Base-by-base conservation (phyloP, 2,888 invertebrate genomes). In the Drosophila leonis region DNA sequence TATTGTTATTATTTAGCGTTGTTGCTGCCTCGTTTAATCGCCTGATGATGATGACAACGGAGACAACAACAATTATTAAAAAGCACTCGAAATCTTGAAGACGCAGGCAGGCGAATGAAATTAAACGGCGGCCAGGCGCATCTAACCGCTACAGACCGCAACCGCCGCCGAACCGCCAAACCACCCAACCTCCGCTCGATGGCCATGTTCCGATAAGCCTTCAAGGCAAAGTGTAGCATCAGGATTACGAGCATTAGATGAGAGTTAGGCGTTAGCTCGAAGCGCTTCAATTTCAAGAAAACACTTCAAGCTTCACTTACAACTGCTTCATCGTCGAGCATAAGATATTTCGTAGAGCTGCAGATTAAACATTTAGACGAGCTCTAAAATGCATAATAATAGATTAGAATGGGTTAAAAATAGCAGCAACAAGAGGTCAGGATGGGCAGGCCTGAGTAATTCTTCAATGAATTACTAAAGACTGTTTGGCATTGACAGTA, bases 1-100 rank as follows among this genome's bases (percentile, higher is more conserved):
- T 64, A 62, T 56, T 66, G 72, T 65, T 72, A 65, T 57, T 68
- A 54, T 54, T 54, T 54, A 27, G 54, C 37, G 63, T 52, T 80
- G 81, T 72, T 67, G 69, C 65, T 76, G 90, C 86, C 80, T 89
- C 80, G 88, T 85, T 85, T 85, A 85, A 85, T 85, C 88, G 88
- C 65, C 72, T 52, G 67, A 67, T 80, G 78, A 81, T 79, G 78
- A 79, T 81, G 75, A 79, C 64, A 59, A 75, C 51, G 37, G 59
- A 46, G 56, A 63, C 56, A 65, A 29, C 59, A 48, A 61, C 63
- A 52, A 84, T 87, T 86, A 83, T 88, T 83, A 86, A 83, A 84
- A 87, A 84, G 72, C 88, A 84, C 84, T 87, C 70, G 75, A 72
- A 70, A 75, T 78, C 89, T 78, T 71, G 39, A 72, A 80, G 78